phyloP scores from a whole-genome alignment of 2,113 vertebrate genomes.

The human region GRCh38 chr6:25547001-25547500 shows the following conservation, averaged over 20 bases:
- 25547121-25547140: not conserved
- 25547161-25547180: not conserved
- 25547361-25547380: not conserved
- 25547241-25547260: not conserved
- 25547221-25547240: not conserved
- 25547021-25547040: no score
- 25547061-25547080: not conserved
- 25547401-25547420: not conserved
- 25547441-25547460: not conserved
- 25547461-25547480: not conserved
- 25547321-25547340: not conserved
- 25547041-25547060: no score
- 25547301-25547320: not conserved
- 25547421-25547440: not conserved
- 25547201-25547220: not conserved
- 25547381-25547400: not conserved
- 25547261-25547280: not conserved
- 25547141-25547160: not conserved
- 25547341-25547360: not conserved
- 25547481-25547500: not conserved
- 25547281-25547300: not conserved
- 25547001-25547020: no score
- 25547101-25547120: not conserved
- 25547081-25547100: not conserved
- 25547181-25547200: not conserved